A percentile compares a stretch with the other conserved stretches of the same genome.
These are phyloP conservation scores for Phylloscopus collybita DNA, from an alignment of 2,797 vertebrate genomes.

Conservation along the genomic window DNA sequence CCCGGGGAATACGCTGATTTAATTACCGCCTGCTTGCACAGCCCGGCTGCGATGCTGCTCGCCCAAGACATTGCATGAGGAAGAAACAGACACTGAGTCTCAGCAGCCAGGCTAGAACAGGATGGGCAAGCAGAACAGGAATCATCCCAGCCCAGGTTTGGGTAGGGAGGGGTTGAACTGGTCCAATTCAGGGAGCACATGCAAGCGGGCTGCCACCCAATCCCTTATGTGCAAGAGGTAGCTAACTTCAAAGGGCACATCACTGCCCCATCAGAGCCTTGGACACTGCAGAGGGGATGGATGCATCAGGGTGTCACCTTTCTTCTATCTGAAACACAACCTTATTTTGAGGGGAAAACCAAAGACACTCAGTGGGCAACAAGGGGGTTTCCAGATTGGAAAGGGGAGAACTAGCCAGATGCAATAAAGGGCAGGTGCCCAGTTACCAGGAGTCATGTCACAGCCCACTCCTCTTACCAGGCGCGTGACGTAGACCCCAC, in stretches of 20 bases:
- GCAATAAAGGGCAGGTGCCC: not conserved
- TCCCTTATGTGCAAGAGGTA: not conserved
- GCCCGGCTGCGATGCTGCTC: not conserved
- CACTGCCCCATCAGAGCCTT: not conserved
- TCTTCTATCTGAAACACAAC: not conserved
- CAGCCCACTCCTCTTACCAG: not conserved
- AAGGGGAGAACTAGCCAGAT: not conserved
- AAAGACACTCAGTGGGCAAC: not conserved
- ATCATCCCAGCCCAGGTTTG: not conserved
- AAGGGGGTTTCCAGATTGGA: accelerated
- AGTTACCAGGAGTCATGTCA: not conserved
- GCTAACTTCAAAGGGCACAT: not conserved
- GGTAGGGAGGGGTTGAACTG: not conserved
- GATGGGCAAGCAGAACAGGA: not conserved
- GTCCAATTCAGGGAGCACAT: not conserved
- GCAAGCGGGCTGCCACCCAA: accelerated
- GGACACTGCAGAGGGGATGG: not conserved
- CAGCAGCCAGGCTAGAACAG: not conserved
- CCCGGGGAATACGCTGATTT: conserved; percentile 15
- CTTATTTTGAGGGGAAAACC: not conserved
- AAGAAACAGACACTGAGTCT: not conserved
- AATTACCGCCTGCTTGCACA: conserved; percentile 52
- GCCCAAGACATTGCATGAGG: not conserved
- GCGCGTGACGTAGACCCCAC: accelerated
- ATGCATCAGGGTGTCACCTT: not conserved